Percentiles rank a stretch among this genome's conserved stretches.
These are phyloP conservation scores for Bibio marci DNA, from an alignment of 2,888 invertebrate genomes.

Conservation along the genomic window DNA sequence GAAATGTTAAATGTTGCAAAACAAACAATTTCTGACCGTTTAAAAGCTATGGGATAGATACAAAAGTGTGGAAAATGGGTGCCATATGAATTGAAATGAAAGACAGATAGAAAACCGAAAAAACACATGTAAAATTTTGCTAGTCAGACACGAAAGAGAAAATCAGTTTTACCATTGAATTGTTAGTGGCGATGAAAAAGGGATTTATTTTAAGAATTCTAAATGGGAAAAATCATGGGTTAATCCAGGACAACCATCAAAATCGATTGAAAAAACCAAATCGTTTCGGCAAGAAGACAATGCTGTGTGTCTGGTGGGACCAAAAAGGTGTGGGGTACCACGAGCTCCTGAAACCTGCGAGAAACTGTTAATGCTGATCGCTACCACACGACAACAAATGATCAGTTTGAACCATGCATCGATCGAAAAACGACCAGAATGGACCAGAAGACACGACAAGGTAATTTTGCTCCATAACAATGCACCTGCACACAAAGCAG, in stretches of 20 bases:
- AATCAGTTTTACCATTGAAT: not conserved
- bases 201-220: not conserved
- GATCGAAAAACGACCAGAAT: too few species aligned
- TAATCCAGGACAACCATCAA: not conserved
- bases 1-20: too few species aligned
- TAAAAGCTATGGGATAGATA: not conserved
- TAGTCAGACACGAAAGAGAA: not conserved
- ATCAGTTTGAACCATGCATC: not conserved
- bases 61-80: not conserved
- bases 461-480: slow-evolving; percentile 10
- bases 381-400: not conserved
- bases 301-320: too few species aligned
- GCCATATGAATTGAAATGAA: not conserved
- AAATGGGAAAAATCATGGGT: slow-evolving; percentile 4
- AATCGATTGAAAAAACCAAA: too few species aligned
- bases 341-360: not conserved
- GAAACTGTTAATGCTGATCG: not conserved
- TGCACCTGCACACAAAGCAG: slow-evolving; percentile 7
- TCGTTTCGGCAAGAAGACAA: too few species aligned
- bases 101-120: not conserved
- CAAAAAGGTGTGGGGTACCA: not conserved
- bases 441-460: slow-evolving; percentile 8
- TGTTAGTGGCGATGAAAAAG: too few species aligned
- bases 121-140: not conserved
- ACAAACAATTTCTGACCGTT: not conserved